Base-by-base conservation (phyloP, 2,113 vertebrate genomes). In the Gobio gobio region DNA sequence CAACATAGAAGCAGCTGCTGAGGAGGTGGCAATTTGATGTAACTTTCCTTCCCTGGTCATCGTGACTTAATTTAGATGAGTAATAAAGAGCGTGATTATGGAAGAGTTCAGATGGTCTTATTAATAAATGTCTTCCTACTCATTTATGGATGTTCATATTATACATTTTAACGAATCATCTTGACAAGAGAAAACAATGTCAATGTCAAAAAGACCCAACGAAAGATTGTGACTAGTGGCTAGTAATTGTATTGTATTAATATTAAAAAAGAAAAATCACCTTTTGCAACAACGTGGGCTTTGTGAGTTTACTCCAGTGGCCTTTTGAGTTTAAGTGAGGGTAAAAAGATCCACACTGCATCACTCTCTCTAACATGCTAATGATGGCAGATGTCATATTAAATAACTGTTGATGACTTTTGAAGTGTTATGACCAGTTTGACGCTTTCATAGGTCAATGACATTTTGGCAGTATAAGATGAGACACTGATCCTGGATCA, bases 11-110 rank as follows among this genome's bases (percentile, higher is more conserved):
- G 68, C 89, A 86, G 86, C 83, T 90, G 86, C 56, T 90, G 86
- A 84, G 88, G 85, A 89, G 88, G 89, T 83, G 89, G 86, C 47
- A 24, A 73, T 76, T 68, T 85, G 84, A 87, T 86, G 66, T 66
- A 73, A 79, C 24, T 88, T 84, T 74, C 83, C 78, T 76, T 88
- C 64, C 36, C 22, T 87, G 79, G 70, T 84, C 83, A 78, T 49
- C 72, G 51, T 64, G 64, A 80, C 68, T 43, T 68, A 70, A 75
- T 73, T 26, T 13, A 59, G 51, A 88, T 90, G 88, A 90, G 83
- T 86, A 90, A 87, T 43, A 59, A 64, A 45, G 22, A 83, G 45
- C 73, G 83, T 79, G 80, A 83, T 68, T 74, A 81, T 8, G 63
- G 63, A 76, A 72, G 85, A 47, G 78, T 84, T 87, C 68, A 83